phyloP scores from a whole-genome alignment of 2,113 vertebrate genomes.

The Peromyscus polionotus region DNA sequence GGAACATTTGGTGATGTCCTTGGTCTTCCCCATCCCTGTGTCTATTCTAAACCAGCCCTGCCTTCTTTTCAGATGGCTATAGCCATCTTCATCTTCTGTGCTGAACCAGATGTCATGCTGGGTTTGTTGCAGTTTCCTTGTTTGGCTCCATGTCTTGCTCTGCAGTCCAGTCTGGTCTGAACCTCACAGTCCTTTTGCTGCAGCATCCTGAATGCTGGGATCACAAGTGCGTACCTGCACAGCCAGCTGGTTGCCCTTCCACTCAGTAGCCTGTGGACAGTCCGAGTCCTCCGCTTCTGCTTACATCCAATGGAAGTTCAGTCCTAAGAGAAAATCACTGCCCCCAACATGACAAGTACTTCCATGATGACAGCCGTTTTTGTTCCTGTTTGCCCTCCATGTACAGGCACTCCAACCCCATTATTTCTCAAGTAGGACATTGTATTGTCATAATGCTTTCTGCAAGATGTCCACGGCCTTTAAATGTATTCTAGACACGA shows the following conservation, averaged over 20 bases:
- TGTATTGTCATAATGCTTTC: slow-evolving; percentile 27
- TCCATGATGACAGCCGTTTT: background rate
- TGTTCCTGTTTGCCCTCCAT: background rate
- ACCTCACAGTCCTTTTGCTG: background rate
- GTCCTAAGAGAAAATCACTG: slow-evolving; percentile 40
- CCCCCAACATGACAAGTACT: background rate
- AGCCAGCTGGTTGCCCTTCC: background rate
- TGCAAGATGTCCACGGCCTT: slow-evolving; percentile 6
- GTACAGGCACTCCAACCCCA: background rate
- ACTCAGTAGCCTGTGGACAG: background rate
- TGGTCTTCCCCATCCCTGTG: background rate
- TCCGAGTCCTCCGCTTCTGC: background rate
- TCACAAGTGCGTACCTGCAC: background rate
- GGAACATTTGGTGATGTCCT: background rate
- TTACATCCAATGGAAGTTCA: slow-evolving; percentile 42
- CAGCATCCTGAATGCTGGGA: background rate
- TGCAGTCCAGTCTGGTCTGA: background rate
- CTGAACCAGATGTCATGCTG: background rate
- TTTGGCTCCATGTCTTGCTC: background rate
- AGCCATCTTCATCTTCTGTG: background rate
- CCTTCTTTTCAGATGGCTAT: background rate
- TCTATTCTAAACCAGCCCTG: background rate
- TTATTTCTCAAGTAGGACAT: slow-evolving; percentile 20
- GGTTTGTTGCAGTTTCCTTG: background rate
- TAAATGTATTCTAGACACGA: background rate